Evolutionary conservation across 2,113 vertebrate species (phyloP), one percentile per base, ranked within the genome.

Genomic region (Tychaedon coryphoeus): DNA sequence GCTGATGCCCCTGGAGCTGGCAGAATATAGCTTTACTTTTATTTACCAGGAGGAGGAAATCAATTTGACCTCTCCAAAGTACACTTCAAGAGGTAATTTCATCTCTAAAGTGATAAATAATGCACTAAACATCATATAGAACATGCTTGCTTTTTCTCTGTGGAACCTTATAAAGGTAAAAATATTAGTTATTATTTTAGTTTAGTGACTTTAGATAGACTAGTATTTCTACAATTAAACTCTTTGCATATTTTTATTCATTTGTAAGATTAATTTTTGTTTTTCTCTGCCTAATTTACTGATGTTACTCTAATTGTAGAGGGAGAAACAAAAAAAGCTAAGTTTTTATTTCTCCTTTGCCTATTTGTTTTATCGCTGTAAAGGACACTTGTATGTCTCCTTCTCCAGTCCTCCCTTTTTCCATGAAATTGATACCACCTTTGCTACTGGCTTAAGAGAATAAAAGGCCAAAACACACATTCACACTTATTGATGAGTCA

Each of bases 41-140:
- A 53, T 90, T 96, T 93, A 90, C 51, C 17, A 43, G 84, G 12
- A 87, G 73, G 34, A 91, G 26, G 17, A 91, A 92, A 92, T 88
- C 13, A 71, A 77, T 86, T 95, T 94, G 36, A 56, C 40, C 83
- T 90, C 62, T 86, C 66, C 40, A 72, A 29, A 82, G 38, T 86
- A 76, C 22, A 34, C 26, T 89, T 87, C 40, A 82, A 71, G 29
- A 61, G 25, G 40, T 45, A 65, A 67, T 65, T 89, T 84, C 0
- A n/a, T 69, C 73, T 93, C 54, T 28, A 40, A 88, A 64, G 8
- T 67, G 26, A 67, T 86, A 60, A 93, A 82, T 80, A 90, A 51
- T 22, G 3, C 14, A 51, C 40, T 51, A 62, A 93, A 47, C 17
- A 16, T 62, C 26, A 31, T 36, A 48, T 53, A 51, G 57, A 64